phyloP scores from a whole-genome alignment of 2,888 invertebrate species.

The Corbicula japonica region DNA sequence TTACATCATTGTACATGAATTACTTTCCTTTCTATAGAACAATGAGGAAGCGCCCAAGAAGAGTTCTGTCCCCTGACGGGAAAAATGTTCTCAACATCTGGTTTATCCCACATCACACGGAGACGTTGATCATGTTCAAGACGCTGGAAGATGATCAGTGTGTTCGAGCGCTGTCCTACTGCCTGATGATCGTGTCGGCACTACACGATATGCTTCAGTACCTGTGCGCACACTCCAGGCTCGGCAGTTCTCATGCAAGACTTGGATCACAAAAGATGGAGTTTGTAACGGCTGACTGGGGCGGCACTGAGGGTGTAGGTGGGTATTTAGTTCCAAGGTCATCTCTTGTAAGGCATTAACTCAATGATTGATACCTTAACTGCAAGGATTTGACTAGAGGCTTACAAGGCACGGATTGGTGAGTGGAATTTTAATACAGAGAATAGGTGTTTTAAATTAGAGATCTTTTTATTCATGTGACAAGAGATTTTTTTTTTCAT shows the following conservation, averaged over 20 bases:
- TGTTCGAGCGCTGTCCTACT: slow-evolving; percentile 76
- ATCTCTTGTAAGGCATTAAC: background rate
- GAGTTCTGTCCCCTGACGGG: slow-evolving; percentile 83
- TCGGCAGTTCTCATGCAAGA: slow-evolving; percentile 82
- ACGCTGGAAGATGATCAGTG: slow-evolving; percentile 80
- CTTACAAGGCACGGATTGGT: too few relatives aligned
- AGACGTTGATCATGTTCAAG: slow-evolving; percentile 84
- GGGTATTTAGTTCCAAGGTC: slow-evolving; percentile 47
- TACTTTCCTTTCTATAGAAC: slow-evolving; percentile 61
- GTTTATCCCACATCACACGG: slow-evolving; percentile 86
- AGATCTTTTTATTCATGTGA: too few relatives aligned
- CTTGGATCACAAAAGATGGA: slow-evolving; percentile 81
- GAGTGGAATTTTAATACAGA: too few relatives aligned
- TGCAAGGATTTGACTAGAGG: too few relatives aligned
- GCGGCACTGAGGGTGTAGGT: slow-evolving; percentile 85
- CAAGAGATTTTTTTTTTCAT: too few relatives aligned
- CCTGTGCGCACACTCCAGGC: slow-evolving; percentile 84
- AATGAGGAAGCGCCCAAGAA: slow-evolving; percentile 82
- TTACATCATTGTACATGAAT: background rate
- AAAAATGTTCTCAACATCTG: slow-evolving; percentile 85
- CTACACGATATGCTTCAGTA: slow-evolving; percentile 86
- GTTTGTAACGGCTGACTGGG: slow-evolving; percentile 85
- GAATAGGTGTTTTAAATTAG: too few relatives aligned
- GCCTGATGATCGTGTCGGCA: slow-evolving; percentile 80
- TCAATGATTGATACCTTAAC: too few relatives aligned